Evolutionary conservation across 2,888 invertebrate species (phyloP).

Genomic region (Matsumyia berberina): DNA sequence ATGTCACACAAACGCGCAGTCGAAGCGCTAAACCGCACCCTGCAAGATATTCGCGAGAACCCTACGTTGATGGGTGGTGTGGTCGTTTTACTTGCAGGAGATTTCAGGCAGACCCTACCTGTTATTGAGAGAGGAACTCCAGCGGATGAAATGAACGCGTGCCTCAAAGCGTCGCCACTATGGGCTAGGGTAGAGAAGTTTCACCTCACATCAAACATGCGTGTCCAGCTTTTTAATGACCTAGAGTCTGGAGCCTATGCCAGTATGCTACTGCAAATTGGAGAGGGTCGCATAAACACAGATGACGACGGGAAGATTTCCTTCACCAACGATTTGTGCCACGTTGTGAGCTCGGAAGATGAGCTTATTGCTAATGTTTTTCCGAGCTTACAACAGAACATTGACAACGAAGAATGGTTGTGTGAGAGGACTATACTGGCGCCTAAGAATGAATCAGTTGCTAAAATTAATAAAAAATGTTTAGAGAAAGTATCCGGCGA

Average conservation of each 20-base stretch:
- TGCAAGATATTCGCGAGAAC: too few relatives aligned
- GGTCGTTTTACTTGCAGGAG: too few relatives aligned
- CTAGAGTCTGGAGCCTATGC: background rate
- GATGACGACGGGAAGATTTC: background rate
- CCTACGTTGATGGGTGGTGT: too few relatives aligned
- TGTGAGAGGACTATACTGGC: background rate
- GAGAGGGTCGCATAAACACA: background rate
- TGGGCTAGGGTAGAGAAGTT: slow-evolving; percentile 1
- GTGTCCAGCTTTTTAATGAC: slow-evolving; percentile 1
- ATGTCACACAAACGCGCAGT: slow-evolving; percentile 1
- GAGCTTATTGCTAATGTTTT: background rate
- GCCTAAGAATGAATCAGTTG: background rate
- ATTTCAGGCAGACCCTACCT: too few relatives aligned
- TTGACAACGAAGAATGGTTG: background rate
- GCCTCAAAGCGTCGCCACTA: background rate
- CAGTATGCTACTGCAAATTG: background rate
- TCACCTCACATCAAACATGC: background rate
- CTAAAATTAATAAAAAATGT: background rate
- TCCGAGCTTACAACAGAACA: background rate
- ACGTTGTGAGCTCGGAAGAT: background rate
- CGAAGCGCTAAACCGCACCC: background rate
- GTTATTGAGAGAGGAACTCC: too few relatives aligned
- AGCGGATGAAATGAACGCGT: too few relatives aligned
- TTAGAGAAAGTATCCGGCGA: background rate
- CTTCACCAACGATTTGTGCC: background rate